phyloP scores from a whole-genome alignment of 2,113 vertebrate genomes.

The Crotalus tigris region DNA sequence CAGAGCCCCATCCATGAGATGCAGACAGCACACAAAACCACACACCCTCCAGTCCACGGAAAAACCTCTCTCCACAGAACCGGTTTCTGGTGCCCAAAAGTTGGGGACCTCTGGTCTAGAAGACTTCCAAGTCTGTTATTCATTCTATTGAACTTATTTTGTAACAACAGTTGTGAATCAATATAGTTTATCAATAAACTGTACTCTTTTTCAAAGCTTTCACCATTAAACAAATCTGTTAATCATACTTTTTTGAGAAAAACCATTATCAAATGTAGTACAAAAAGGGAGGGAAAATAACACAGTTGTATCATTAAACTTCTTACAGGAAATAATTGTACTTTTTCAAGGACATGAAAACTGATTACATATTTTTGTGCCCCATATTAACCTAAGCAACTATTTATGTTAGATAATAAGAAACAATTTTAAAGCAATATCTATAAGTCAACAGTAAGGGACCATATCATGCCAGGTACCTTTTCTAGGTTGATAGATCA shows the following conservation, averaged over 20 bases:
- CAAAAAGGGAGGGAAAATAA: not conserved
- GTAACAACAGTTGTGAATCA: not conserved
- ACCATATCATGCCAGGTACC: not conserved
- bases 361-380: not conserved
- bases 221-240: not conserved
- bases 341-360: not conserved
- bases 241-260: not conserved
- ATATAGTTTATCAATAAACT: not conserved
- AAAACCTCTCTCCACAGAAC: too few species aligned
- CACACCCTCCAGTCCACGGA: too few species aligned
- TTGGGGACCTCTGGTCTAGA: not conserved
- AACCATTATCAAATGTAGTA: not conserved
- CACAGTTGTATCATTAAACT: not conserved
- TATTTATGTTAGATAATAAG: not conserved
- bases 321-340: not conserved
- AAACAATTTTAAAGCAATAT: not conserved
- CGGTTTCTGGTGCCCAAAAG: too few species aligned
- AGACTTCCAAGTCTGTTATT: not conserved
- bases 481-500: not conserved
- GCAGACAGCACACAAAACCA: too few species aligned
- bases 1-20: too few species aligned
- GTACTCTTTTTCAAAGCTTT: not conserved
- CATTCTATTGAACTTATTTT: not conserved
- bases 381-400: not conserved
- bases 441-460: not conserved